Conservation (phyloP, 2,797 vertebrate species). For the Meda fulgida region DNA sequence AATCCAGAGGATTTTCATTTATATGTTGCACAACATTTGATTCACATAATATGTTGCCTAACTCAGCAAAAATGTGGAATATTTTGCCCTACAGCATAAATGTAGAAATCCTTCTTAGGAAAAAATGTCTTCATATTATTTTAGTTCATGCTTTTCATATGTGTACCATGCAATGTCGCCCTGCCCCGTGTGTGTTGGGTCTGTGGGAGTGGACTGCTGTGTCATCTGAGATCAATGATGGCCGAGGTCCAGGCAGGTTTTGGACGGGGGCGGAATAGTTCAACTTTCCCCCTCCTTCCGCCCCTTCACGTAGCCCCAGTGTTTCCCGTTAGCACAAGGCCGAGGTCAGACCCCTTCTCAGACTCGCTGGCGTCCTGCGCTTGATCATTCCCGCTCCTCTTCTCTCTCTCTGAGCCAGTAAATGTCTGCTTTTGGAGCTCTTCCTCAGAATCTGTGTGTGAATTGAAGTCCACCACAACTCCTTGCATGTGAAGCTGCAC, state of each 20-base stretch:
- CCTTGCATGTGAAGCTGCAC: neutral
- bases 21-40: neutral
- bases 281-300: neutral
- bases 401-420: conserved; percentile 7
- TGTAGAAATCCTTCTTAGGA: neutral
- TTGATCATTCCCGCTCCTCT: neutral
- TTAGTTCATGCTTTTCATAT: neutral
- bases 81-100: conserved; percentile 2
- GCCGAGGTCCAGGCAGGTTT: neutral
- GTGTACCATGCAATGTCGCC: no score
- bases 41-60: neutral
- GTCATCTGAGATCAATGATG: conserved; percentile 21
- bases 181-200: neutral
- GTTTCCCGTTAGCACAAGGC: conserved; percentile 17
- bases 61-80: neutral
- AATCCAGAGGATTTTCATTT: neutral
- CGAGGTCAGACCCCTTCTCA: conserved; percentile 35
- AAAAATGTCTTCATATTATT: neutral
- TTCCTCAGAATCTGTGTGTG: conserved; percentile 5
- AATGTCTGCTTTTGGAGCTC: neutral
- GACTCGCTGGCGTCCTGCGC: conserved; percentile 22
- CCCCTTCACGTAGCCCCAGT: neutral
- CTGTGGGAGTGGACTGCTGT: neutral
- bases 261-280: neutral
- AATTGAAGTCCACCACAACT: neutral